Evolutionary conservation across 2,797 vertebrate genomes (phyloP), one percentile per base, ranked within the genome.

Genomic region (Channa striata): DNA sequence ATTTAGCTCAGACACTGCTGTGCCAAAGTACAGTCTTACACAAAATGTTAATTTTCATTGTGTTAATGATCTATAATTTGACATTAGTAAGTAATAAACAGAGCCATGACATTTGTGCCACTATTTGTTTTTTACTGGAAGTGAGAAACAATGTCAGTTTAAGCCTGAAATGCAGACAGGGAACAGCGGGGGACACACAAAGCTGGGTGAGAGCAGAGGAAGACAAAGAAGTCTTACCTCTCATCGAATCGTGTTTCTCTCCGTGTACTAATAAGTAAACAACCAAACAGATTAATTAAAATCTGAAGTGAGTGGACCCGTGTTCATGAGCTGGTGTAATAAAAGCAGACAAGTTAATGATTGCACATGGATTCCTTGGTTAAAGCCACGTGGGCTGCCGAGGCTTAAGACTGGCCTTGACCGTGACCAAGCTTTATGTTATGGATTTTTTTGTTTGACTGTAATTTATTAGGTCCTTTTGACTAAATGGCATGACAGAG

Each of bases 261-360:
- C 65, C 57, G 8, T 46, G 51, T 66, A 54, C 59, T 50, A 36
- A 78, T 72, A 74, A 76, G 63, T 57, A 80, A 79, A 71, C 61
- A 42, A 51, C 67, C 74, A 59, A 80, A 61, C 50, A 44, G 59
- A 65, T 75, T 63, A 43, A 69, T 58, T 77, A 75, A 58, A 60
- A 37, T 59, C 54, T 8, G 7, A 12, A 14, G 50, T 49, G 68
- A 72, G 65, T 44, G 46, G 25, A 69, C 62, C 59, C 37, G 47
- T 46, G 59, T 64, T 74, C 62, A 59, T 66, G 64, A 85, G 54
- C 75, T 40, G 48, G 36, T 52, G 69, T 83, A 88, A 89, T 88
- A 86, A 89, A 87, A 82, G 44, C 79, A 83, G 89, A 86, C 88
- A 85, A 82, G 84, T 63, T 82, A 83, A 85, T 81, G 76, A 88